Base-by-base conservation (phyloP, 2,113 vertebrate genomes). In the Capra hircus region DNA sequence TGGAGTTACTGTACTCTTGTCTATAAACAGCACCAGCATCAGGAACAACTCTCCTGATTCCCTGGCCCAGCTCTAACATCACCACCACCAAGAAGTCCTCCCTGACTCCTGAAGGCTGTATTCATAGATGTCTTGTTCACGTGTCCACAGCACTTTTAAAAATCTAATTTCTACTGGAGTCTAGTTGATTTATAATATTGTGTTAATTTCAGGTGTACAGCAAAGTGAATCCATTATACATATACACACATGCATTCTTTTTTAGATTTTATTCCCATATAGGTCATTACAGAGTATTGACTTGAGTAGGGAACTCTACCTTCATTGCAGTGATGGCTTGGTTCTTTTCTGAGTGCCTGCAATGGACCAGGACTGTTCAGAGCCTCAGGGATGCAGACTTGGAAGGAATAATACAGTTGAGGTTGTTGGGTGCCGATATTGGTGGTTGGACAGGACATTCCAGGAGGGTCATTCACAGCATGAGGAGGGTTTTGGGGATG, bases 41-140 rank as follows among this genome's bases (percentile, higher is more conserved):
- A 67, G 1, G 23, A 81, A 53, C 27, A 84, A 60, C 33, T 12
- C 19, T 87, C 52, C 28, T 36, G n/a, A 40, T 57, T 90, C 62
- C 92, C 48, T 59, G 30, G n/a, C 71, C 67, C 33, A 78, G 21
- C 14, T 93, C 86, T 83, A 81, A 74, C 27, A 91, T 57, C 8
- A 86, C 14, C 7, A 16, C n/a, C 5, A 84, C 43, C 89, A 48
- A 62, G 14, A 84, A 36, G 4, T 53, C 40, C 80, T 60, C 50
- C n/a, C 40, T 88, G 60, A 78, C 27, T 91, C 6, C 43, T 36
- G n/a, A 91, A 88, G n/a, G 40, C 10, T 50, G 91, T 62, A 94
- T 89, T 53, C 36, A 50, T 62, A 85, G 10, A n/a, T 45, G 5
- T 36, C 16, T 43, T 9, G 6, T 96, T 92, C 85, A 55, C 14